phyloP scores from a whole-genome alignment of 2,113 vertebrate species.

The Hypocryptadius cinnamomeus region DNA sequence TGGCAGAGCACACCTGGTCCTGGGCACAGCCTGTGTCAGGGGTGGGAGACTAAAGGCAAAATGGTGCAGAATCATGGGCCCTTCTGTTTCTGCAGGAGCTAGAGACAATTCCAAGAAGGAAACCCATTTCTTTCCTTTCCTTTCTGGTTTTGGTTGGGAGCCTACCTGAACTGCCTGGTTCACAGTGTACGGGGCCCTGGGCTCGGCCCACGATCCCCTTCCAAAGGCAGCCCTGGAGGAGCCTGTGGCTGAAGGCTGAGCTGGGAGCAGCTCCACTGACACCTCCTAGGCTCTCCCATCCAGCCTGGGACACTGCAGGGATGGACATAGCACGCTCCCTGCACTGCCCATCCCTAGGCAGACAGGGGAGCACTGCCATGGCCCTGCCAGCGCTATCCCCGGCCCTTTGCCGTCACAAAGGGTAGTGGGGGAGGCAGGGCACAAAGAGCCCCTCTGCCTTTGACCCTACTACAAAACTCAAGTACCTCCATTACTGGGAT shows the following conservation, averaged over 20 bases:
- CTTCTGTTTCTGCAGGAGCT: conserved; percentile 10
- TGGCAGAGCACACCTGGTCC: neutral
- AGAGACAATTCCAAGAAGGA: neutral
- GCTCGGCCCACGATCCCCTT: neutral
- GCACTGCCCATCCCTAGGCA: neutral
- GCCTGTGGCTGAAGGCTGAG: neutral
- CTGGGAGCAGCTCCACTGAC: neutral
- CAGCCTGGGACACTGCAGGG: neutral
- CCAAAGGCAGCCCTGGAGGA: neutral
- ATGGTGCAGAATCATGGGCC: conserved; percentile 31
- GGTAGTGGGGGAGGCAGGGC: neutral
- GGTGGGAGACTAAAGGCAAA: conserved; percentile 51
- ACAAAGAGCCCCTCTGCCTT: neutral
- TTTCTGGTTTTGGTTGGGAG: conserved; percentile 10
- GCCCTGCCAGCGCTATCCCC: neutral
- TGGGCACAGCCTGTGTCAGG: neutral
- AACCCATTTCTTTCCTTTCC: neutral
- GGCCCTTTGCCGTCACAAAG: neutral
- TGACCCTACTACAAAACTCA: neutral
- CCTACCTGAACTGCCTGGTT: conserved; percentile 7
- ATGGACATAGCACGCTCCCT: neutral
- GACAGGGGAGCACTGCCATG: fast-evolving
- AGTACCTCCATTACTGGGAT: neutral
- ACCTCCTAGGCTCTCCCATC: neutral
- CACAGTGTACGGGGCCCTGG: neutral